Evolutionary conservation across 2,113 vertebrate species (phyloP).

Genomic region (Scomber japonicus): DNA sequence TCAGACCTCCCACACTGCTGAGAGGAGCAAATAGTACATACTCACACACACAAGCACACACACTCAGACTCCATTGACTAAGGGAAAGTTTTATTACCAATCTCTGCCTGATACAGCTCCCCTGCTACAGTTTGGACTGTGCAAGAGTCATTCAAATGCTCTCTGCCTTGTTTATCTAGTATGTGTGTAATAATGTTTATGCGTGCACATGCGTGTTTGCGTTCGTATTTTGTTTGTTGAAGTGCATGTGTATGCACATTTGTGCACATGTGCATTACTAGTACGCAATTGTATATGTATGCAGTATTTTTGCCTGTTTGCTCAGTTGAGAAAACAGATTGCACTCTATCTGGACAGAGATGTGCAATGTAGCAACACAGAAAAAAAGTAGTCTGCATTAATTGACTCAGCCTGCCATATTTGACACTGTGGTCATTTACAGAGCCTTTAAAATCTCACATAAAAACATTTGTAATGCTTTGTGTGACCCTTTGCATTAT

Average conservation of each 20-base stretch:
- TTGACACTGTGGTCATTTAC: conserved; percentile 42
- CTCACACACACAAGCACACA: conserved; percentile 28
- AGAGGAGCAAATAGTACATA: conserved; percentile 64
- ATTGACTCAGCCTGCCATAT: conserved; percentile 18
- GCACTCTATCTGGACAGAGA: conserved; percentile 35
- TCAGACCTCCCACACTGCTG: conserved; percentile 74
- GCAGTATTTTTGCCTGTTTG: conserved; percentile 43
- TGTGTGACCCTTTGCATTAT: conserved; percentile 28
- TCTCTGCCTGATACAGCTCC: conserved; percentile 59
- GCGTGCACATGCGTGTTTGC: conserved; percentile 8
- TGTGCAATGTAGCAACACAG: conserved; percentile 26
- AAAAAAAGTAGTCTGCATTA: conserved; percentile 24
- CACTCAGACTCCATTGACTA: conserved; percentile 57
- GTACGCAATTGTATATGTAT: not conserved
- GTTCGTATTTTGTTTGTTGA: conserved; percentile 13
- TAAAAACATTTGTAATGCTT: conserved; percentile 45
- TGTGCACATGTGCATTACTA: conserved; percentile 13
- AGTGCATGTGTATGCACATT: not conserved
- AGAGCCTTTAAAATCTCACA: conserved; percentile 8
- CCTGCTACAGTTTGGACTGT: conserved; percentile 50
- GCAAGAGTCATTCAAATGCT: conserved; percentile 13
- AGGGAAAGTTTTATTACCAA: conserved; percentile 72
- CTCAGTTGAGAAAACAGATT: conserved; percentile 67
- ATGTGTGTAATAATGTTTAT: conserved; percentile 34
- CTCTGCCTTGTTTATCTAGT: conserved; percentile 33